Base-by-base conservation (phyloP, 2,888 invertebrate species). In the Theretra japonica region DNA sequence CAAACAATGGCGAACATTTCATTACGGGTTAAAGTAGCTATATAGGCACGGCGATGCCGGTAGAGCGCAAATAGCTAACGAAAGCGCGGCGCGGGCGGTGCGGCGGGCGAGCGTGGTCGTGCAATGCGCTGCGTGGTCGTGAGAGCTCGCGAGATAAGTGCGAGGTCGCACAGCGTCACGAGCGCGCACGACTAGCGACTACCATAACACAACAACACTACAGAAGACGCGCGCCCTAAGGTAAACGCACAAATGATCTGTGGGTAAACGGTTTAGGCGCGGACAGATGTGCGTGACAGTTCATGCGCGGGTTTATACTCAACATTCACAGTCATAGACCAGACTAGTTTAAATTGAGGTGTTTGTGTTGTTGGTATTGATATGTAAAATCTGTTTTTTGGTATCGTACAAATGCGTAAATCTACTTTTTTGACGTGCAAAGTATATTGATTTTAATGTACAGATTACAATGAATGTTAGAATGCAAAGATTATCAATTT, bases 141-240 rank as follows among this genome's bases (percentile, higher is more conserved):
- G 93, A 92, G 91, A 90, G 87, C 88, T 86, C 85, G 83, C 83
- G 85, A 91, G 92, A 93, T 93, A 92, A 92, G 89, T 91, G 87
- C 90, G 90, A 90, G 92, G 93, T 93, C 93, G 92, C 87, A 74
- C 79, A 78, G 80, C 86, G 88, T 87, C 90, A 90, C 88, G 91
- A 90, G 83, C 86, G 83, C 30, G 56, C 70, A 71, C 70, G 65
- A 71, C 70, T 71, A 65, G 23, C 70, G 53, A 62, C 65, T 65
- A 65, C 41, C 70, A 71, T 65, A 65, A 56, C 65, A 71, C 60
- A 70, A 70, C 56, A 71, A 62, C 5, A 53, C n/a, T 60, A 65
- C 70, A 71, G 70, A 71, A 71, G 70, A 41, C 56, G 65, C 65
- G 70, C 70, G 48, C 65, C 48, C 15, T 23, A 23, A 21, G 53